Conservation (phyloP, 2,113 vertebrate genomes). For the Poicephalus gulielmi region DNA sequence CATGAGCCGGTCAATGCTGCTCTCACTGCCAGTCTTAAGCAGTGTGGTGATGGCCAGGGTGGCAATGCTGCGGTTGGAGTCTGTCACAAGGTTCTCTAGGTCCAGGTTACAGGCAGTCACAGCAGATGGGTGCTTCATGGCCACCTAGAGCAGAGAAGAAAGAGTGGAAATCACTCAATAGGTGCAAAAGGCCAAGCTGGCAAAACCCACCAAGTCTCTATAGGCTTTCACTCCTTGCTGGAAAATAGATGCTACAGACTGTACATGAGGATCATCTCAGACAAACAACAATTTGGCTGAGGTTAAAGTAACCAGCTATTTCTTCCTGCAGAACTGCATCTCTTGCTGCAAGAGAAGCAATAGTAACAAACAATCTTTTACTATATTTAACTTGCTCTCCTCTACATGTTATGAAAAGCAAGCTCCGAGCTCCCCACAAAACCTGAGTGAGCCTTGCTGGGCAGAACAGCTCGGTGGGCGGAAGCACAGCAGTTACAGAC, state of each 20-base stretch:
- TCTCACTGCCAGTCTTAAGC: slow-evolving; percentile 82
- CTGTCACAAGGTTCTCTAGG: slow-evolving; percentile 82
- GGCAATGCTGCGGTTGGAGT: slow-evolving; percentile 84
- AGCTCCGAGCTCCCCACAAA: background rate
- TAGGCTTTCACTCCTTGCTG: background rate
- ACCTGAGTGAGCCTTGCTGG: background rate
- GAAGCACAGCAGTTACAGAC: background rate
- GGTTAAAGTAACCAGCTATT: background rate
- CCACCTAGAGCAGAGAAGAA: slow-evolving; percentile 67
- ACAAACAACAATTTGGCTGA: background rate
- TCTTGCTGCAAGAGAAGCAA: background rate
- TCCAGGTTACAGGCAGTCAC: slow-evolving; percentile 85
- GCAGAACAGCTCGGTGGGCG: background rate
- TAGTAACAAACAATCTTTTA: background rate
- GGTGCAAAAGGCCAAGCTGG: background rate
- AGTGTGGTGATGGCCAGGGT: slow-evolving; percentile 82
- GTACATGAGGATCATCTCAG: background rate
- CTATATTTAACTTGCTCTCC: background rate
- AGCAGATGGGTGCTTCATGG: slow-evolving; percentile 84
- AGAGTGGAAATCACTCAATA: background rate
- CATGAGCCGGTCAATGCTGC: slow-evolving; percentile 86
- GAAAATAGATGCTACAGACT: background rate
- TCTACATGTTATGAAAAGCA: background rate
- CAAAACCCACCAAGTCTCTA: background rate
- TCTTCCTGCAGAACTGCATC: background rate